Evolutionary conservation across 1,140 invertebrate genomes (phyloP), one percentile per base, ranked within the genome.

Genomic region (Choristoneura fumiferana): DNA sequence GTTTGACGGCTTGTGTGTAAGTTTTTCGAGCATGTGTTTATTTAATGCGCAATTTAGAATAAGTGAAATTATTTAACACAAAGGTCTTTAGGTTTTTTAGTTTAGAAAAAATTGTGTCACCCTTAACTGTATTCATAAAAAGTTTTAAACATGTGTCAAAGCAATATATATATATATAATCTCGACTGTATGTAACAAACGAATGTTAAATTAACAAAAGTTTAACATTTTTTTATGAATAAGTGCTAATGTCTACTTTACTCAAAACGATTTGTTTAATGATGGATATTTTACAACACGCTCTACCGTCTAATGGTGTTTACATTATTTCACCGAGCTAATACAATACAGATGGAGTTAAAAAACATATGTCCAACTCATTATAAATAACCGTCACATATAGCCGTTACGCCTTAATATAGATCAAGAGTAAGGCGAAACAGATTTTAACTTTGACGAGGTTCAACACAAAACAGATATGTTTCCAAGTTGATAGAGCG

Each of bases 361-460:
- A 45, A 43, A 45, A 49, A 49, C 18, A 49, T 49, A 17, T 49
- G 43, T 33, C 43, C 22, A n/a, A 6, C 10, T 49, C 22, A 29
- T 9, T 29, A 49, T 49, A 49, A 49, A 49, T 49, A 49, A 45
- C 40, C 40, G 40, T 45, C 40, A 15, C 49, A 35, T 22, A 29
- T 34, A 53, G 33, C 52, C 52, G 52, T 54, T 54, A 35, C 52
- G 13, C 15, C 13, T 35, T 15, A 35, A 15, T 15, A 54, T 37
- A 54, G 35, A 54, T 35, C 15, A 54, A 22, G 35, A 35, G 52
- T 34, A 54, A 54, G 15, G 33, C 52, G 33, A 54, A 54, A 54
- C 52, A 54, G 33, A 54, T 35, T 54, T 54, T 36, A 54, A 35
- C 52, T 36, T 54, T 54, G 34, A 54, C 29, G 33, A n/a, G 33